A percentile compares a stretch with the other conserved stretches of the same genome.
phyloP scores from a whole-genome alignment of 2,113 vertebrate species.

The Protomyctophum bolini region DNA sequence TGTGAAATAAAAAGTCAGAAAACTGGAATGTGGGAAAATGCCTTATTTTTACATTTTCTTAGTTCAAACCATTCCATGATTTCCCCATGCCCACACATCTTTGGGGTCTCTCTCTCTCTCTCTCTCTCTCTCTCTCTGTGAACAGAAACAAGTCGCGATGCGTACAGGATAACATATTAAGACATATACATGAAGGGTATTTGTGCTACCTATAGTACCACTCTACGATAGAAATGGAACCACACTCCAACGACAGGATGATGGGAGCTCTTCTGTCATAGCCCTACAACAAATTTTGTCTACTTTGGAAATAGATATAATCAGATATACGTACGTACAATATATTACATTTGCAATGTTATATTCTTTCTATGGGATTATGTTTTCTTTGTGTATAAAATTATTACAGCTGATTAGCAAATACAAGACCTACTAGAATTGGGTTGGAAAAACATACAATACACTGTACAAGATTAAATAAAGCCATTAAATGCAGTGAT shows the following conservation, averaged over 20 bases:
- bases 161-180: too few relatives aligned
- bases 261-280: slow-evolving; percentile 63
- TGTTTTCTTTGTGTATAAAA: background rate
- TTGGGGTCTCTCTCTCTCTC: too few relatives aligned
- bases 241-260: rapidly evolving
- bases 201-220: slow-evolving; percentile 27
- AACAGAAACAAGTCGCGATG: too few relatives aligned
- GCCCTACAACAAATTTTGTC: background rate
- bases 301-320: slow-evolving; percentile 31
- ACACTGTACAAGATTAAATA: background rate
- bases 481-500: too few relatives aligned
- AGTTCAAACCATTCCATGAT: too few relatives aligned
- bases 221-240: slow-evolving; percentile 43
- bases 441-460: background rate
- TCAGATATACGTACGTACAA: slow-evolving; percentile 54
- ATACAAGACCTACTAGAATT: background rate
- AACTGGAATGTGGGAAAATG: too few relatives aligned
- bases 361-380: background rate
- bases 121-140: too few relatives aligned
- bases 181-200: too few relatives aligned
- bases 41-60: too few relatives aligned
- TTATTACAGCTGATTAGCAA: background rate
- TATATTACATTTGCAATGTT: background rate
- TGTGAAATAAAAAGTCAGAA: too few relatives aligned
- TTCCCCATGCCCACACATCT: too few relatives aligned